Evolutionary conservation across 2,888 invertebrate species (phyloP).

Genomic region (Anodontia alba): DNA sequence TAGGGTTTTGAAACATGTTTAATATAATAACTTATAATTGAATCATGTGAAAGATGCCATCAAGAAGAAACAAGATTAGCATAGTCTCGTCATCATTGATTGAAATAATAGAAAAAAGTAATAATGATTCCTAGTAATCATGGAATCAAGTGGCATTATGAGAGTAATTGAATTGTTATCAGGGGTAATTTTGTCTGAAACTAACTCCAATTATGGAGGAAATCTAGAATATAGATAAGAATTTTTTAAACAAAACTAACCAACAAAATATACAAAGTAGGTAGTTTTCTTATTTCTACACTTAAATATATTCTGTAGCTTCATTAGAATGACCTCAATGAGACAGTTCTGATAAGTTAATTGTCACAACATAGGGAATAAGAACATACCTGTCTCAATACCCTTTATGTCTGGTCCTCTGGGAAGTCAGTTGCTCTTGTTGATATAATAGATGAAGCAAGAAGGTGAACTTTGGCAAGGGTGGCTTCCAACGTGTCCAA

Average conservation of each 20-base stretch:
- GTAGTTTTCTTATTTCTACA: no score
- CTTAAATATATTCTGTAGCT: no score
- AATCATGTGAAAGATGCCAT: neutral
- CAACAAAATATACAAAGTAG: no score
- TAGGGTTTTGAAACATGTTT: no score
- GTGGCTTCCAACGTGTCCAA: neutral
- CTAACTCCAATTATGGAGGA: neutral
- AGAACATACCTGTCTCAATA: no score
- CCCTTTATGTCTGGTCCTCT: no score
- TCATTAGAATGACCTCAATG: no score
- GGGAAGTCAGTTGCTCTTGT: neutral
- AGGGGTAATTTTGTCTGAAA: neutral
- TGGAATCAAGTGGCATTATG: neutral
- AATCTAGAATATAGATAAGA: no score
- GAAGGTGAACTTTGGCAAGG: neutral
- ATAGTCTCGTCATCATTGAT: neutral
- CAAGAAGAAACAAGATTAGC: neutral
- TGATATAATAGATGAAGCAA: neutral
- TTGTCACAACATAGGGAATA: no score
- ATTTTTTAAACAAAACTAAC: no score
- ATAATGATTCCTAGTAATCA: neutral
- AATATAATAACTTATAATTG: no score
- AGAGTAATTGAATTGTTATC: constrained; percentile 5
- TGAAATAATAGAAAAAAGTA: neutral
- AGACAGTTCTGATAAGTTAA: no score